These are phyloP conservation scores for Neocrepidodera transversa DNA, from an alignment of 2,888 invertebrate species.

Conservation along the genomic window DNA sequence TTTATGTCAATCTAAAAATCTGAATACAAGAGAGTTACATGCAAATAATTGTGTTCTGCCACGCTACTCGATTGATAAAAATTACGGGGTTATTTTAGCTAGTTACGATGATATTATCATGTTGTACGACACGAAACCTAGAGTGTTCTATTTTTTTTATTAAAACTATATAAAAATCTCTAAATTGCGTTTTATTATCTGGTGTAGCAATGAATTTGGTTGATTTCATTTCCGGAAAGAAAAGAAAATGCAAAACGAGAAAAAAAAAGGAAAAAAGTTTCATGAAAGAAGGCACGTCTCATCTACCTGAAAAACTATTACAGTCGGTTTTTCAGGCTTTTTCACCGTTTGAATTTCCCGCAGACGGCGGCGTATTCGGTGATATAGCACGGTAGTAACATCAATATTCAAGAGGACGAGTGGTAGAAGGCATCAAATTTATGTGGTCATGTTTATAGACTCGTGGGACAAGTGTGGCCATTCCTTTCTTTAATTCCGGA, in stretches of 20 bases:
- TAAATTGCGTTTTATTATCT: no score
- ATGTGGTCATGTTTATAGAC: conserved; percentile 63
- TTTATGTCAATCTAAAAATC: conserved; percentile 27
- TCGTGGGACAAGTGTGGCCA: conserved; percentile 61
- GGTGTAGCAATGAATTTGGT: no score
- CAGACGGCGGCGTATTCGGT: conserved; percentile 44
- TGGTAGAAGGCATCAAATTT: conserved; percentile 61
- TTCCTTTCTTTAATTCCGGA: conserved; percentile 61
- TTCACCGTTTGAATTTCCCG: conserved; percentile 34
- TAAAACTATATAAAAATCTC: no score
- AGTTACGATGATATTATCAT: conserved; percentile 31
- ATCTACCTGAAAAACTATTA: conserved; percentile 33
- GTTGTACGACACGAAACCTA: no score
- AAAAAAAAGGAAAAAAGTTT: conserved; percentile 17
- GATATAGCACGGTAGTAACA: conserved; percentile 58
- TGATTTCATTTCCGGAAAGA: no score
- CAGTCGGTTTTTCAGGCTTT: conserved; percentile 26
- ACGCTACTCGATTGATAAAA: conserved; percentile 44
- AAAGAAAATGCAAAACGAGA: conserved; percentile 4
- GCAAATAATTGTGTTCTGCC: conserved; percentile 43
- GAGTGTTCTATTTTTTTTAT: no score
- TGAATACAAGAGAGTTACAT: conserved; percentile 39
- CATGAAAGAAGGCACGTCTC: conserved; percentile 28
- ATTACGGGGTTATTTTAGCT: conserved; percentile 29
- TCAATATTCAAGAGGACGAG: conserved; percentile 60